These are phyloP conservation scores for Carlito syrichta DNA, from an alignment of 2,113 vertebrate species.

Conservation along the genomic window DNA sequence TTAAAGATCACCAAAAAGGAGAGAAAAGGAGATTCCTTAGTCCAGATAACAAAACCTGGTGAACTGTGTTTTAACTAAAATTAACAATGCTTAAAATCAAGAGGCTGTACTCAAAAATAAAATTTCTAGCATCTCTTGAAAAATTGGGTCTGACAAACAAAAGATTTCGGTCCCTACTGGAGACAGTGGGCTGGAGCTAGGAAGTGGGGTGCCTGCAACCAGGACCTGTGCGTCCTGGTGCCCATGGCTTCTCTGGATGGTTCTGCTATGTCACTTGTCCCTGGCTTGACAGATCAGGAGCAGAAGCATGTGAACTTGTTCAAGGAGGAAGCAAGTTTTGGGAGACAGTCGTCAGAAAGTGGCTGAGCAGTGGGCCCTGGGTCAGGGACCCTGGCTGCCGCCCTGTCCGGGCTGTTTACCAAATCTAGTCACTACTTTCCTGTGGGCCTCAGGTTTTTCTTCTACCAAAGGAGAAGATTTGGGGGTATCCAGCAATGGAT, in stretches of 20 bases:
- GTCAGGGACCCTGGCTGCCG: rapidly evolving
- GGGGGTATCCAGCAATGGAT: too few relatives aligned
- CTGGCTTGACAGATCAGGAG: background rate
- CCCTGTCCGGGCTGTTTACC: background rate
- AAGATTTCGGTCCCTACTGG: rapidly evolving
- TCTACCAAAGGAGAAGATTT: background rate
- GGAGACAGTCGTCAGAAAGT: background rate
- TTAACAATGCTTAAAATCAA: background rate
- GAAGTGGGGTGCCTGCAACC: rapidly evolving
- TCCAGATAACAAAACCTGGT: background rate
- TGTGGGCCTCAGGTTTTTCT: background rate
- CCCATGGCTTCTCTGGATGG: rapidly evolving
- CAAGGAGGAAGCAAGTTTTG: background rate
- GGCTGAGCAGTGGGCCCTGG: rapidly evolving
- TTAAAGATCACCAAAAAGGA: background rate
- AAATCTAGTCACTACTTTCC: background rate
- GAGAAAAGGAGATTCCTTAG: background rate
- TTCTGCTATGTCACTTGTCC: background rate
- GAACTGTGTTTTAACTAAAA: background rate
- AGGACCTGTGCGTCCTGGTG: too few relatives aligned
- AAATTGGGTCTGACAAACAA: rapidly evolving
- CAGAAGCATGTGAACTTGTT: rapidly evolving
- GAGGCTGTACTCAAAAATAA: background rate
- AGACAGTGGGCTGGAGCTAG: background rate
- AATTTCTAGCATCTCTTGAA: background rate